A percentile compares a stretch with the other conserved stretches of the same genome.
phyloP scores from a whole-genome alignment of 2,113 vertebrate species.

The Pipa parva region DNA sequence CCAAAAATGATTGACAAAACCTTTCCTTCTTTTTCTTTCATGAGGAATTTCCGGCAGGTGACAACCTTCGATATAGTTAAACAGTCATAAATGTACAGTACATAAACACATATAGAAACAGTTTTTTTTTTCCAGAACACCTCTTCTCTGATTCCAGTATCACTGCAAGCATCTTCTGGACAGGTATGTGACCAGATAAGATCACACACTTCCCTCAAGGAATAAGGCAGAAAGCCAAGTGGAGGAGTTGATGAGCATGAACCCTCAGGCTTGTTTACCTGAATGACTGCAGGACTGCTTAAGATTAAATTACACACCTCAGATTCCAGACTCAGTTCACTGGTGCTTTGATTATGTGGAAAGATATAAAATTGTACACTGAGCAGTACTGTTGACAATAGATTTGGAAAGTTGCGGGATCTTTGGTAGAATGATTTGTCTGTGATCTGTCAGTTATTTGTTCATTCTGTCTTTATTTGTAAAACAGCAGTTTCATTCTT shows the following conservation, averaged over 20 bases:
- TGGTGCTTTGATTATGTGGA: constrained; percentile 22
- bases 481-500: too few relatives aligned
- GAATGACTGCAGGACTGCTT: constrained; percentile 18
- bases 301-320: constrained; percentile 34
- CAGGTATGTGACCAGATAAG: constrained; percentile 40
- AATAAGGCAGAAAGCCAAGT: constrained; percentile 36
- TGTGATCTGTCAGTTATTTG: neutral
- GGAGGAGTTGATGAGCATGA: constrained; percentile 25
- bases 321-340: constrained; percentile 28
- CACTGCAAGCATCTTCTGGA: constrained; percentile 29
- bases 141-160: constrained; percentile 11
- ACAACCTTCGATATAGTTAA: too few relatives aligned
- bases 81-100: neutral
- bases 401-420: neutral
- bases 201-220: constrained; percentile 29
- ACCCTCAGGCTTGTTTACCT: constrained; percentile 16
- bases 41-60: too few relatives aligned
- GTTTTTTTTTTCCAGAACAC: neutral
- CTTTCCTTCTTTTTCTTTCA: too few relatives aligned
- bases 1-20: too few relatives aligned
- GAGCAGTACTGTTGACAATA: constrained; percentile 5
- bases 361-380: constrained; percentile 2
- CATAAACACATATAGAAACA: neutral
- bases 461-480: too few relatives aligned
- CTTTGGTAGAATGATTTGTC: neutral